These are phyloP conservation scores for Agelaius tricolor DNA, from an alignment of 2,113 vertebrate genomes.

Conservation along the genomic window DNA sequence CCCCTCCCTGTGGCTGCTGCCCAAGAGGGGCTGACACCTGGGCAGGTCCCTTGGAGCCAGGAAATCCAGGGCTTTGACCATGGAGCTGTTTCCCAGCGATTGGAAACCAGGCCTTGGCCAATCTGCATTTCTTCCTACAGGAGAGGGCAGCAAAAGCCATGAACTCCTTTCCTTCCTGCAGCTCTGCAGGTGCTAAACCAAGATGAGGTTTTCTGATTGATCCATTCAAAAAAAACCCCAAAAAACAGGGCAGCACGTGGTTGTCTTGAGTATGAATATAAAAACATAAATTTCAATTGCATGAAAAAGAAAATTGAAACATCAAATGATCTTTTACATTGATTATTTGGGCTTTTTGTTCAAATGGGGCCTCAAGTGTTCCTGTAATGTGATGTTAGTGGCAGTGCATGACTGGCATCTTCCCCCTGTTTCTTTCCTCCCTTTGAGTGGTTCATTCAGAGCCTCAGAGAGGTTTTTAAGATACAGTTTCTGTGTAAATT, in stretches of 20 bases:
- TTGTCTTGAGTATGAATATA: not conserved
- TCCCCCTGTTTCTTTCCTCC: not conserved
- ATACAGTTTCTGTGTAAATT: not conserved
- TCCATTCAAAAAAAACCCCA: not conserved
- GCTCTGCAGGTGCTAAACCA: not conserved
- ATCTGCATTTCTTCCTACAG: conserved; percentile 12
- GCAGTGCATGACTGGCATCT: not conserved
- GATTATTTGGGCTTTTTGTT: not conserved
- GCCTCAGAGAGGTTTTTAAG: not conserved
- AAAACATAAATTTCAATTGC: not conserved
- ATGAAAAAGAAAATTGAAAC: not conserved
- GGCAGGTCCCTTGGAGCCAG: not conserved
- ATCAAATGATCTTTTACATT: not conserved
- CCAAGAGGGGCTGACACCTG: not conserved
- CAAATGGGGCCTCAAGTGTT: not conserved
- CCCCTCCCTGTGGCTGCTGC: not conserved
- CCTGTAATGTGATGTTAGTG: not conserved
- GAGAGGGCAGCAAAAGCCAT: conserved; percentile 77
- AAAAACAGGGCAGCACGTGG: accelerated
- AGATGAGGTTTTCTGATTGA: not conserved
- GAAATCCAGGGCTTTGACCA: not conserved
- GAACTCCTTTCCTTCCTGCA: not conserved
- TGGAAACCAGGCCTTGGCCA: not conserved
- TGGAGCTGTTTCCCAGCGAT: not conserved
- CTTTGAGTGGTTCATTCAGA: not conserved